A percentile compares a stretch with the other conserved stretches of the same genome.
phyloP scores from a whole-genome alignment of 2,888 invertebrate genomes.

The Eupithecia dodoneata region DNA sequence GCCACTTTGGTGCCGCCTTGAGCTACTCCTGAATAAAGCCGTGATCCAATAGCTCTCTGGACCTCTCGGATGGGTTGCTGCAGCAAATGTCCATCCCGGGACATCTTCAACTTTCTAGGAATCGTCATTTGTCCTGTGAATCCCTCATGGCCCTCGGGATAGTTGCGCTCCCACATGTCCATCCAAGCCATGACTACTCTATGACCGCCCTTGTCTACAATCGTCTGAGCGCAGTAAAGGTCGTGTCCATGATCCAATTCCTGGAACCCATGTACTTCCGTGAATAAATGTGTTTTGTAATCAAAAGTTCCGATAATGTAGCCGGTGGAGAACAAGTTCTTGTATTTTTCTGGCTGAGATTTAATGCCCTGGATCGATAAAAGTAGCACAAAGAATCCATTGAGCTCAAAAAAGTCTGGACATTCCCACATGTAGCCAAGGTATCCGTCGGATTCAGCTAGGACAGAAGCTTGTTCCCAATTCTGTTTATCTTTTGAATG shows the following conservation, averaged over 20 bases:
- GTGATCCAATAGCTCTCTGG: conserved; percentile 41
- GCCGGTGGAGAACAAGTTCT: conserved; percentile 70
- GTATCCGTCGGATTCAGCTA: conserved; percentile 64
- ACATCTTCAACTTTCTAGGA: conserved; percentile 61
- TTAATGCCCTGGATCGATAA: conserved; percentile 75
- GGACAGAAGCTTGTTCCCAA: conserved; percentile 61
- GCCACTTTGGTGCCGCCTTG: conserved; percentile 39
- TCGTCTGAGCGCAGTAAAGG: conserved; percentile 75
- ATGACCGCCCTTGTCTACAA: conserved; percentile 54
- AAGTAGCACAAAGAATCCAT: conserved; percentile 65
- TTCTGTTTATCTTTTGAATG: conserved; percentile 61
- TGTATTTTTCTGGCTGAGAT: conserved; percentile 43
- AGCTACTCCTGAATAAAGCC: conserved; percentile 50
- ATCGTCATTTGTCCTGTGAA: conserved; percentile 74
- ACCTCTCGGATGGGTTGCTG: conserved; percentile 64
- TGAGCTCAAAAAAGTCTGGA: conserved; percentile 77
- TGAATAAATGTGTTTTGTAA: conserved; percentile 59
- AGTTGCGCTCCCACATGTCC: conserved; percentile 73
- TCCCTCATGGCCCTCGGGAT: conserved; percentile 68
- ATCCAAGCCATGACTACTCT: conserved; percentile 73
- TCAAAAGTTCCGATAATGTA: conserved; percentile 75
- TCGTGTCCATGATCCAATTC: conserved; percentile 75
- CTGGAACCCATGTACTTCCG: conserved; percentile 54
- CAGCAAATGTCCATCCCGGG: conserved; percentile 52
- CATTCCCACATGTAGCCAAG: conserved; percentile 81